Conservation (phyloP, 2,113 vertebrate genomes). For the Ictalurus furcatus region DNA sequence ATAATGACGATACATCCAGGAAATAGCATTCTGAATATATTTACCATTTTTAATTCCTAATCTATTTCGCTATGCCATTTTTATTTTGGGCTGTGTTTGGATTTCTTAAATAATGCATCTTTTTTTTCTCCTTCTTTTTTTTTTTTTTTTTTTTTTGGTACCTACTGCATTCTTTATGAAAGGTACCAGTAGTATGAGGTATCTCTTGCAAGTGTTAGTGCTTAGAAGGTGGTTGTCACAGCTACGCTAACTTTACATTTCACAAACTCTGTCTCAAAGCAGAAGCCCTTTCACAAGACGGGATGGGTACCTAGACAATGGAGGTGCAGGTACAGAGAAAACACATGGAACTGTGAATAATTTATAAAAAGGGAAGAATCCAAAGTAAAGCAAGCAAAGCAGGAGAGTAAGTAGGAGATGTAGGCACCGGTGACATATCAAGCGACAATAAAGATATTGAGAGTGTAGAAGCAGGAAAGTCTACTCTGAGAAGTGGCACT, state of each 20-base stretch:
- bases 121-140: slow-evolving; percentile 56
- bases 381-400: slow-evolving; percentile 79
- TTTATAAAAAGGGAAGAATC: slow-evolving; percentile 75
- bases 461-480: slow-evolving; percentile 58
- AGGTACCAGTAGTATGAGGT: slow-evolving; percentile 70
- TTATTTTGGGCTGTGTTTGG: slow-evolving; percentile 54
- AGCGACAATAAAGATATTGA: slow-evolving; percentile 77
- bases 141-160: slow-evolving; percentile 71
- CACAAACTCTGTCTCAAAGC: slow-evolving; percentile 80
- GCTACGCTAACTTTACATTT: slow-evolving; percentile 79
- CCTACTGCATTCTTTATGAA: slow-evolving; percentile 52
- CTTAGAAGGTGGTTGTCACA: slow-evolving; percentile 80
- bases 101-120: slow-evolving; percentile 67
- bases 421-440: slow-evolving; percentile 81
- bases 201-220: slow-evolving; percentile 77
- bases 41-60: slow-evolving; percentile 45
- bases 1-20: slow-evolving; percentile 32
- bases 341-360: slow-evolving; percentile 78
- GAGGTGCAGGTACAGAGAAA: slow-evolving; percentile 73
- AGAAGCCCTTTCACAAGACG: slow-evolving; percentile 72
- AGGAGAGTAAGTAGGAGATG: slow-evolving; percentile 77
- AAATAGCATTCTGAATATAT: slow-evolving; percentile 32
- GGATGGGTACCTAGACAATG: slow-evolving; percentile 75
- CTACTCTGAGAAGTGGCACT: slow-evolving; percentile 63
- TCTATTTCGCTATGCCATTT: slow-evolving; percentile 40